A percentile compares a stretch with the other conserved stretches of the same genome.
These are phyloP conservation scores for Prostheceraeus crozeri DNA, from an alignment of 2,888 invertebrate genomes.

Conservation along the genomic window DNA sequence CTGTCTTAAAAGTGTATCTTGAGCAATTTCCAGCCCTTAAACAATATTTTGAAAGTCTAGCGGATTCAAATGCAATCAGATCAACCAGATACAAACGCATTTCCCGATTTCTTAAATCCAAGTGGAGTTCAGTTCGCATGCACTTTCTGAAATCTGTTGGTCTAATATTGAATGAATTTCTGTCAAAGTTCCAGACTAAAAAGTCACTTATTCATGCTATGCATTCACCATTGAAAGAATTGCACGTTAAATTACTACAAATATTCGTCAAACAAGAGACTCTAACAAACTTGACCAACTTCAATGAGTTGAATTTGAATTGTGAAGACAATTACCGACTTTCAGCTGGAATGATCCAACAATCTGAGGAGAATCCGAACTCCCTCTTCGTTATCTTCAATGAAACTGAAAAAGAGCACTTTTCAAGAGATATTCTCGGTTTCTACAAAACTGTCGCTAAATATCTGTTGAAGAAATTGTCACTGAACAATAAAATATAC, in stretches of 20 bases:
- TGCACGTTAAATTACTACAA: not conserved
- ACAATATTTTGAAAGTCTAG: too few relatives aligned
- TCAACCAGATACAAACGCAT: not conserved
- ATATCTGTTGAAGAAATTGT: too few relatives aligned
- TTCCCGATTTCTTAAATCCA: not conserved
- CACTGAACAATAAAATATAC: too few relatives aligned
- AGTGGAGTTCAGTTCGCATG: not conserved
- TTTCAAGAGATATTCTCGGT: too few relatives aligned
- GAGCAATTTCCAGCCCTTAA: conserved; percentile 12
- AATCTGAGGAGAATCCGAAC: too few relatives aligned
- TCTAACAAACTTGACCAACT: too few relatives aligned
- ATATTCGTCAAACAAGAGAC: conserved; percentile 10
- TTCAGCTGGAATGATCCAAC: too few relatives aligned
- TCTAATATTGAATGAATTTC: conserved; percentile 14
- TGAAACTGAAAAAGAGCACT: too few relatives aligned
- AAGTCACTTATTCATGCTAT: conserved; percentile 19
- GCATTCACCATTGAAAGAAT: conserved; percentile 1
- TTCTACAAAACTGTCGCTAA: too few relatives aligned
- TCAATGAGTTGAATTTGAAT: conserved; percentile 11
- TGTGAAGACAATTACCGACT: too few relatives aligned
- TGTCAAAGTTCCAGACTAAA: not conserved
- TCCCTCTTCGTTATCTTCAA: too few relatives aligned
- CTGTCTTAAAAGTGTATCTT: conserved; percentile 3
- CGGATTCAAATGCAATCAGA: too few relatives aligned
- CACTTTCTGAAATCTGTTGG: conserved; percentile 17